Conservation (phyloP, 2,113 vertebrate species). For the Glaucidium brasilianum region DNA sequence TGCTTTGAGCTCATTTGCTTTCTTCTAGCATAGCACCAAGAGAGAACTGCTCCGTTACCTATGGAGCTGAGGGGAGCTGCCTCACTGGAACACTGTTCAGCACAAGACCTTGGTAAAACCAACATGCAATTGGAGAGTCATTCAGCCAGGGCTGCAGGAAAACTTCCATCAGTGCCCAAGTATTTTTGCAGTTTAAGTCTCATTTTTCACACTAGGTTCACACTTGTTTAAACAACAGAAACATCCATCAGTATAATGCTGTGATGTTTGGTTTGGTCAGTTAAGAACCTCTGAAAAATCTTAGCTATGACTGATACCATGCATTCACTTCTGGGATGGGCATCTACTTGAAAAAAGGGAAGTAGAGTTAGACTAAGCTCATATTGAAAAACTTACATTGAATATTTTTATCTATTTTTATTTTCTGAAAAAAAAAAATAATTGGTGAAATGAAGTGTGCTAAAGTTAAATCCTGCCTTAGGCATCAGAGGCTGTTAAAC, state of each 20-base stretch:
- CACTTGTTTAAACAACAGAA: not conserved
- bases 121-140: accelerated
- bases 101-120: not conserved
- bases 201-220: not conserved
- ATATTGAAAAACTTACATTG: not conserved
- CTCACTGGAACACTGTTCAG: not conserved
- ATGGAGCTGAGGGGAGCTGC: not conserved
- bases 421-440: not conserved
- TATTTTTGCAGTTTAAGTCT: not conserved
- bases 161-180: not conserved
- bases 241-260: too few species aligned
- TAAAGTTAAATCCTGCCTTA: not conserved
- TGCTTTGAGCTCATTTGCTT: not conserved
- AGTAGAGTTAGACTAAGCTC: accelerated
- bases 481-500: not conserved
- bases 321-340: not conserved
- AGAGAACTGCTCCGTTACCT: not conserved
- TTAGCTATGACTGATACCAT: not conserved
- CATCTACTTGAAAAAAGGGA: not conserved
- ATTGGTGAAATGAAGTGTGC: not conserved
- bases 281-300: not conserved
- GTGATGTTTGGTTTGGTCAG: not conserved
- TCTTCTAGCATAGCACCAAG: not conserved
- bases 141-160: not conserved
- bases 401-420: not conserved